phyloP scores from a whole-genome alignment of 2,797 vertebrate species.

The Amazona finschi region DNA sequence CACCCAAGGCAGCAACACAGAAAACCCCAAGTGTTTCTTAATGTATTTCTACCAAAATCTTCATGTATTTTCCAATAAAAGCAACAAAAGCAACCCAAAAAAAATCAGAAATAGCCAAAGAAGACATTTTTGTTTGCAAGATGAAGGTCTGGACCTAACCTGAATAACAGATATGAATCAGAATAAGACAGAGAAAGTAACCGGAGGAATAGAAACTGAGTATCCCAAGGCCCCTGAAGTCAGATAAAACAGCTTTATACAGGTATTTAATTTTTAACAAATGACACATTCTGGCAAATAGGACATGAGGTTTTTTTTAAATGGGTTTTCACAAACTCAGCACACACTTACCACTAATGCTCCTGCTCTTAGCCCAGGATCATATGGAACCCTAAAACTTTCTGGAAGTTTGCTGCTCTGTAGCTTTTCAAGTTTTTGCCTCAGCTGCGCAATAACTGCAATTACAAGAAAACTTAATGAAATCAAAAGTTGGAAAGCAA shows the following conservation, averaged over 20 bases:
- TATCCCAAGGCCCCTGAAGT: not conserved
- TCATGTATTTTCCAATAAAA: not conserved
- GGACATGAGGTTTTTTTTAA: not conserved
- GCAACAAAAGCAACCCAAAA: not conserved
- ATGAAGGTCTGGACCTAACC: not conserved
- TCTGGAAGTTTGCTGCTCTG: constrained; percentile 87
- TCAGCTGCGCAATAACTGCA: constrained; percentile 90
- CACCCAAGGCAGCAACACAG: not conserved
- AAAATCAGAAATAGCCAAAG: not conserved
- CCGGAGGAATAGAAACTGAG: not conserved
- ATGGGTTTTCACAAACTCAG: not conserved
- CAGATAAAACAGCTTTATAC: not conserved
- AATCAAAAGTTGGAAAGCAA: not conserved
- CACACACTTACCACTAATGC: constrained; percentile 82
- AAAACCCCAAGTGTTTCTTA: not conserved
- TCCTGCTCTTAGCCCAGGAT: constrained; percentile 94
- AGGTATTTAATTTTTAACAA: not conserved
- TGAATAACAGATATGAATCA: not conserved
- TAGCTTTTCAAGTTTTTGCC: constrained; percentile 92
- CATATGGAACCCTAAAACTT: constrained; percentile 93
- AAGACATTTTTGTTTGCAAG: not conserved
- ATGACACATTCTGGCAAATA: not conserved
- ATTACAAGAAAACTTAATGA: constrained; percentile 34
- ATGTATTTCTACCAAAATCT: not conserved
- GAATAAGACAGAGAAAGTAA: not conserved